A percentile compares a stretch with the other conserved stretches of the same genome.
Conservation (phyloP, 2,797 vertebrate genomes). For the Trachurus trachurus region DNA sequence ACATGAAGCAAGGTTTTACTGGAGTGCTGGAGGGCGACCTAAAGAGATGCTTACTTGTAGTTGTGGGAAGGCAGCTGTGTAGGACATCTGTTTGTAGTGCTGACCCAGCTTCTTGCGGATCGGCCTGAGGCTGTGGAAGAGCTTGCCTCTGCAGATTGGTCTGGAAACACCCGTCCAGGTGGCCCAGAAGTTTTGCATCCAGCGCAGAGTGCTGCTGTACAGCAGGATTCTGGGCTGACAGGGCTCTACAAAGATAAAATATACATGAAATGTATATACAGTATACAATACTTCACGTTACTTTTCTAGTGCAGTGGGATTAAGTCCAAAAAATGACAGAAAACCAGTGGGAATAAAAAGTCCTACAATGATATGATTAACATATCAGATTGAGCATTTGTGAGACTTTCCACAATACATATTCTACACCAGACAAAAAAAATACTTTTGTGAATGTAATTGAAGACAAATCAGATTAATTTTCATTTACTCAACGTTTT, state of each 20-base stretch:
- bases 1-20: background rate
- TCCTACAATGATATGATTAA: background rate
- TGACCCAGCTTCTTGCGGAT: slow-evolving; percentile 96
- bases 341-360: background rate
- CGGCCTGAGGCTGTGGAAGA: slow-evolving; percentile 95
- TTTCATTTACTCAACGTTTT: background rate
- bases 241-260: slow-evolving; percentile 80
- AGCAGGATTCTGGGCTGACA: slow-evolving; percentile 93
- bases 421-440: background rate
- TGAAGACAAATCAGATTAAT: background rate
- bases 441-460: background rate
- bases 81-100: slow-evolving; percentile 98
- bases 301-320: background rate
- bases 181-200: slow-evolving; percentile 99
- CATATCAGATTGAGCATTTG: background rate
- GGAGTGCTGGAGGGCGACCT: background rate
- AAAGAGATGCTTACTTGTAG: slow-evolving; percentile 88
- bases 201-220: slow-evolving; percentile 98
- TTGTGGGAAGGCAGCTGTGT: slow-evolving; percentile 93
- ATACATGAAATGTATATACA: background rate
- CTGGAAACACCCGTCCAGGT: slow-evolving; percentile 96
- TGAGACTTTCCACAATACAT: background rate
- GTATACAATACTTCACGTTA: background rate
- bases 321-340: background rate
- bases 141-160: slow-evolving; percentile 96